Conservation (phyloP, 2,797 vertebrate species). For the Miichthys miiuy region DNA sequence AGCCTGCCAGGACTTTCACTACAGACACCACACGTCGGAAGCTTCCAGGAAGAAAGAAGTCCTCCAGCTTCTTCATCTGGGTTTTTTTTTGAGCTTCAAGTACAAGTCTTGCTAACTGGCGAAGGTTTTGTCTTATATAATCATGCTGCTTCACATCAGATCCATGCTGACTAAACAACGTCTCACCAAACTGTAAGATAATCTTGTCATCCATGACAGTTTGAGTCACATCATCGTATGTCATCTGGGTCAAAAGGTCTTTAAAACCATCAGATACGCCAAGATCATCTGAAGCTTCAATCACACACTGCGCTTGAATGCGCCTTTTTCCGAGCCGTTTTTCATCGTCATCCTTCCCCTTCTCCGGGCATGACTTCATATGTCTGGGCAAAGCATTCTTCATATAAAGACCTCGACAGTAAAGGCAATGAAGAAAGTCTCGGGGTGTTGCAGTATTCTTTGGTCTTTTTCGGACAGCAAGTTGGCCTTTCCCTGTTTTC, state of each 20-base stretch:
- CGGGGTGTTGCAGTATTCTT: not conserved
- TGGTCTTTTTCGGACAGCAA: constrained; percentile 49
- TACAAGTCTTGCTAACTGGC: constrained; percentile 70
- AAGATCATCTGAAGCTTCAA: constrained; percentile 41
- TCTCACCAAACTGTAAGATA: constrained; percentile 70
- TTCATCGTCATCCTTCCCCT: not conserved
- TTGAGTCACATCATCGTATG: constrained; percentile 64
- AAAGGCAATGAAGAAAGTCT: constrained; percentile 72
- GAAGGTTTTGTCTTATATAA: constrained; percentile 68
- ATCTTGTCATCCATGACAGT: constrained; percentile 57
- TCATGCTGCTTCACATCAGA: constrained; percentile 30
- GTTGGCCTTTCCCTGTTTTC: constrained; percentile 62
- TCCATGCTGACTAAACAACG: constrained; percentile 35
- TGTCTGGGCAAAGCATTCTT: constrained; percentile 40
- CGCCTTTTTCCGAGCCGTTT: not conserved
- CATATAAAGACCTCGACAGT: constrained; percentile 62
- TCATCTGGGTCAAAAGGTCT: constrained; percentile 61
- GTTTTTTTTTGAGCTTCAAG: constrained; percentile 65
- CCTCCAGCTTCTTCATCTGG: constrained; percentile 65
- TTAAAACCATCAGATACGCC: constrained; percentile 51
- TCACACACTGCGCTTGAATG: constrained; percentile 37
- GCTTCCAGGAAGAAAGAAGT: constrained; percentile 68
- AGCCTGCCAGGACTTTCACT: constrained; percentile 70
- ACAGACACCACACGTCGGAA: constrained; percentile 70
- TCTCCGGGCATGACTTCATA: constrained; percentile 60